phyloP scores from a whole-genome alignment of 37 sponge, comb jelly and placozoan species.

The Haliclona indistincta region DNA sequence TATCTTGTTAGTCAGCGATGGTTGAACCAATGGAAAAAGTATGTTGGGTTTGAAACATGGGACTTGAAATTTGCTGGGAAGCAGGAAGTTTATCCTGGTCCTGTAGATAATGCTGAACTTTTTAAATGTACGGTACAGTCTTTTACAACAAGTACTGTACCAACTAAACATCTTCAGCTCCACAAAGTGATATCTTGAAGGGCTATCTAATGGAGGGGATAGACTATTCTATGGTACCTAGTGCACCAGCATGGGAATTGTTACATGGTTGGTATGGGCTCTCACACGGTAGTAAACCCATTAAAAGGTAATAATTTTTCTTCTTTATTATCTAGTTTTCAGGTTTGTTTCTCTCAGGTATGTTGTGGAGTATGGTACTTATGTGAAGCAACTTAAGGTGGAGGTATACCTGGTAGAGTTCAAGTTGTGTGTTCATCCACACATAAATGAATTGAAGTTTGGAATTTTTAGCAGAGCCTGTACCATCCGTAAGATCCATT shows the following conservation, averaged over 20 bases:
- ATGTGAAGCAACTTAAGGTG: slow-evolving; percentile 88
- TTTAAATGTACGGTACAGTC: too few species aligned
- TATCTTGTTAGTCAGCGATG: too few species aligned
- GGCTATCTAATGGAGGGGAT: slow-evolving; percentile 76
- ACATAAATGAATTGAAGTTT: slow-evolving; percentile 31
- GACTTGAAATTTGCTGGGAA: too few species aligned
- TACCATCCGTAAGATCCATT: slow-evolving; percentile 58
- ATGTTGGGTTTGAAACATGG: too few species aligned
- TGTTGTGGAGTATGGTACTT: slow-evolving; percentile 78
- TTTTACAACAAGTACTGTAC: too few species aligned
- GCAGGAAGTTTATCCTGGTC: too few species aligned
- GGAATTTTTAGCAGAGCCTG: slow-evolving; percentile 69
- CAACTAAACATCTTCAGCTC: too few species aligned
- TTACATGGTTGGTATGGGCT: slow-evolving; percentile 64
- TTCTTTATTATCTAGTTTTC: too few species aligned
- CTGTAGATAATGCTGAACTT: too few species aligned
- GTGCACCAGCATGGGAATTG: slow-evolving; percentile 64
- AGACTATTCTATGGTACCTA: slow-evolving; percentile 66
- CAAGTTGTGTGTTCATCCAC: slow-evolving; percentile 66
- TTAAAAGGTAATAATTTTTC: too few species aligned
- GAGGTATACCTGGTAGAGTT: slow-evolving; percentile 85
- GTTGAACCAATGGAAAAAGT: too few species aligned
- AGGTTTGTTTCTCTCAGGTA: slow-evolving; percentile 31
- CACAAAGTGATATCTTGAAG: slow-evolving; percentile 42
- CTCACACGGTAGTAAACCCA: slow-evolving; percentile 25